phyloP scores from a whole-genome alignment of 2,113 vertebrate species.

The Monarcha castaneiventris region DNA sequence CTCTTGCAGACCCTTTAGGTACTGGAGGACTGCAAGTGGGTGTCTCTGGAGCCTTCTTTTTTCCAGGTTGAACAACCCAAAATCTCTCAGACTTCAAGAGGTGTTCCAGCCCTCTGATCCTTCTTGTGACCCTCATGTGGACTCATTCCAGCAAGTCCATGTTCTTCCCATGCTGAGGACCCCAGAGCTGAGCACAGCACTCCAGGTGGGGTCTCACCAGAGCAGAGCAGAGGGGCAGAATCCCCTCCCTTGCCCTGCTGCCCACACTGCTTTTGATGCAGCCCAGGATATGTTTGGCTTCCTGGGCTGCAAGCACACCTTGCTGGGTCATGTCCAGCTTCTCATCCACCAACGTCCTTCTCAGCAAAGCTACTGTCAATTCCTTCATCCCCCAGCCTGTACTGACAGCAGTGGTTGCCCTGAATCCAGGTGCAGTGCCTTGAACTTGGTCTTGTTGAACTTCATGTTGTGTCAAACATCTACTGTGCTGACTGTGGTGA shows the following conservation, averaged over 20 bases:
- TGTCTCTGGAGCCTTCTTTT: background rate
- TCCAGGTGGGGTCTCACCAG: background rate
- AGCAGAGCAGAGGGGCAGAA: background rate
- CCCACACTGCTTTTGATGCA: rapidly evolving
- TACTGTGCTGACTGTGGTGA: background rate
- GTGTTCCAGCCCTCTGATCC: background rate
- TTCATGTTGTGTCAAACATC: background rate
- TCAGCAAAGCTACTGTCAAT: background rate
- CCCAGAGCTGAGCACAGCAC: background rate
- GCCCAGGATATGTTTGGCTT: rapidly evolving
- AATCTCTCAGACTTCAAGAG: background rate
- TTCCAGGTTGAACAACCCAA: background rate
- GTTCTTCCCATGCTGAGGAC: background rate
- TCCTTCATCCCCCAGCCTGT: background rate
- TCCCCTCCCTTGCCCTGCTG: rapidly evolving
- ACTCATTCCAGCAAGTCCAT: background rate
- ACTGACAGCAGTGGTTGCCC: background rate
- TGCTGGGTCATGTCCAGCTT: background rate
- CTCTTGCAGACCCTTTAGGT: background rate
- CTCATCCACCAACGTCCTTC: background rate
- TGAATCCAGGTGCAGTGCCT: background rate
- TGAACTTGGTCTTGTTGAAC: background rate
- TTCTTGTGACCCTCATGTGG: background rate
- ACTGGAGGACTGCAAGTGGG: background rate
- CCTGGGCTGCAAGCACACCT: rapidly evolving